Percentiles rank a stretch among this genome's conserved stretches.
Evolutionary conservation across 2,797 vertebrate species (phyloP).

Genomic region (Muraenolepis orangiensis): DNA sequence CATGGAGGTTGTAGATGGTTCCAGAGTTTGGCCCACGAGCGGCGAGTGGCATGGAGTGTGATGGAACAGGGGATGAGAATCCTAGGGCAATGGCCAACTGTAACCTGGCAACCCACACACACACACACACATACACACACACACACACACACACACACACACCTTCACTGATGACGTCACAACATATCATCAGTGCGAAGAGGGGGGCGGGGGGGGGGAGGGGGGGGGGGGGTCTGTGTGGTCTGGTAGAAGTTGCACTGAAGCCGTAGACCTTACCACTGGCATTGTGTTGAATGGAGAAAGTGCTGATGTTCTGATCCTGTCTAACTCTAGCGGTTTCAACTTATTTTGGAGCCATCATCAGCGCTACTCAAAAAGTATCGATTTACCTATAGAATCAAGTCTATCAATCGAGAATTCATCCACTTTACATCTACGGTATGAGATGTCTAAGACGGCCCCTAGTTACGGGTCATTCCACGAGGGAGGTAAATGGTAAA

Average conservation of each 20-base stretch:
- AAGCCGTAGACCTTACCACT: not conserved
- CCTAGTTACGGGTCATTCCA: not conserved
- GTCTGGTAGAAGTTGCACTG: conserved; percentile 10
- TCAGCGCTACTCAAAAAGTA: no score
- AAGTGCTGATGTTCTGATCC: not conserved
- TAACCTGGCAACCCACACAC: conserved; percentile 41
- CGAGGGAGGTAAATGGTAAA: no score
- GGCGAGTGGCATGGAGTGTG: not conserved
- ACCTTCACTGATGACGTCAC: conserved; percentile 35
- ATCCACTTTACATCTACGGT: not conserved
- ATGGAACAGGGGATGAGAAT: conserved; percentile 28
- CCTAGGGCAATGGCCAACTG: conserved; percentile 59
- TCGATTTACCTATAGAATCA: not conserved
- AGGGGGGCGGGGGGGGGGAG: not conserved
- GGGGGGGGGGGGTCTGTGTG: not conserved
- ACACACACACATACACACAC: no score
- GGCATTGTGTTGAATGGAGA: not conserved
- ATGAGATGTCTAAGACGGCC: not conserved
- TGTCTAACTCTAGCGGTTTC: no score
- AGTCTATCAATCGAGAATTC: not conserved
- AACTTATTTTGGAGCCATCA: no score
- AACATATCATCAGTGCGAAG: conserved; percentile 7
- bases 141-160: conserved; percentile 9
- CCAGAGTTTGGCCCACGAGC: not conserved
- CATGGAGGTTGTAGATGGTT: conserved; percentile 3